A percentile compares a stretch with the other conserved stretches of the same genome.
These are phyloP conservation scores for Argynnis bischoffii DNA, from an alignment of 2,888 invertebrate species.

Conservation along the genomic window DNA sequence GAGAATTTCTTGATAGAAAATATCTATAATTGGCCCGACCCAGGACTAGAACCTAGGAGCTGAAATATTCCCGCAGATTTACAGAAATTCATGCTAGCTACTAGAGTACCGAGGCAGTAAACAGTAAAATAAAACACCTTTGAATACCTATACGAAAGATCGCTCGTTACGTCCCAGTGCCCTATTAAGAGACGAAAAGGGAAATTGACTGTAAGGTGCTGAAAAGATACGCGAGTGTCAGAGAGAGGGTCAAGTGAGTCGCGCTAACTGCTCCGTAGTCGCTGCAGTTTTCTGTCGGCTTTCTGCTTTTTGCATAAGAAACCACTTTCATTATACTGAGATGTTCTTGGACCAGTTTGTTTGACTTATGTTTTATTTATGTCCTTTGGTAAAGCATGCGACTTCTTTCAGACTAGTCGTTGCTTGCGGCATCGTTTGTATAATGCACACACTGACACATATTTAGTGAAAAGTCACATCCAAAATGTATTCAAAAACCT, in stretches of 20 bases:
- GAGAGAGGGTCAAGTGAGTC: constrained; percentile 22
- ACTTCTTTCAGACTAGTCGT: not conserved
- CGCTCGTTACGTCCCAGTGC: constrained; percentile 28
- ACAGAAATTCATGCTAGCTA: too few relatives aligned
- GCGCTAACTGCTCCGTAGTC: constrained; percentile 4
- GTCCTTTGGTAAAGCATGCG: not conserved
- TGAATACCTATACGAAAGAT: not conserved
- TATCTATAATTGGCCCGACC: too few relatives aligned
- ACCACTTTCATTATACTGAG: constrained; percentile 18
- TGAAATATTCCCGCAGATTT: too few relatives aligned
- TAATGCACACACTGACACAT: not conserved
- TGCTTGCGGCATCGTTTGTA: not conserved
- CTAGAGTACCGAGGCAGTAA: too few relatives aligned
- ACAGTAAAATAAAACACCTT: not conserved
- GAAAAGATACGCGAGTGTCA: constrained; percentile 17
- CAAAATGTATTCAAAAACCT: too few relatives aligned
- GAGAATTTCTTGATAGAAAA: too few relatives aligned
- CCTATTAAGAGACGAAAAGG: constrained; percentile 15
- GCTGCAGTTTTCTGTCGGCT: constrained; percentile 5
- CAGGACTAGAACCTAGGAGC: too few relatives aligned
- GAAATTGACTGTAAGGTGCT: constrained; percentile 15
- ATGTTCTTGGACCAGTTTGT: constrained; percentile 19
- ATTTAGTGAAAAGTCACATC: too few relatives aligned
- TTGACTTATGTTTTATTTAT: constrained; percentile 10
- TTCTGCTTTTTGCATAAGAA: constrained; percentile 16